Evolutionary conservation across 92 coral and sea anemone genomes (phyloP).

Genomic region (Zoanthus solanderi): DNA sequence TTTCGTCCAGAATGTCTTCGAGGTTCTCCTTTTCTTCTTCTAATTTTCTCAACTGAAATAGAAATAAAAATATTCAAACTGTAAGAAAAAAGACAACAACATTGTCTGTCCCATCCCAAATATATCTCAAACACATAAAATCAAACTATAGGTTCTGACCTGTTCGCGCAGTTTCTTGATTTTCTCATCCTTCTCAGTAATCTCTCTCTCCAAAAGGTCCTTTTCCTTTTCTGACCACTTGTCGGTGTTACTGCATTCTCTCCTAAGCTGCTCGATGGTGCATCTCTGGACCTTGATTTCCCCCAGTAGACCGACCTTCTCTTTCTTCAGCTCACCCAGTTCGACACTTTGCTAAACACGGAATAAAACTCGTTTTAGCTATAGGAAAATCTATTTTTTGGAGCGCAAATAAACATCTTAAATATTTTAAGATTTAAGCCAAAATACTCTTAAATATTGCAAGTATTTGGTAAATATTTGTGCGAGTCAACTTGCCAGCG

Average conservation of each 20-base stretch:
- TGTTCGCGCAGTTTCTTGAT: conserved; percentile 20
- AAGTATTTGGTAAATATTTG: no score
- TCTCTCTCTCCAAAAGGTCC: conserved; percentile 36
- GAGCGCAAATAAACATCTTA: no score
- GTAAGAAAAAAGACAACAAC: neutral
- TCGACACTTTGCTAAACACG: conserved; percentile 5
- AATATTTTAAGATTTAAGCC: no score
- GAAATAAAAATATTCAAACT: neutral
- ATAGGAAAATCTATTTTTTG: no score
- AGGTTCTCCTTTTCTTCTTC: conserved; percentile 68
- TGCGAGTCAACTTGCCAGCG: no score
- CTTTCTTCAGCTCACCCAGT: conserved; percentile 46
- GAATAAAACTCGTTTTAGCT: neutral
- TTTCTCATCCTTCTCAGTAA: conserved; percentile 29
- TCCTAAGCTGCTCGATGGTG: conserved; percentile 35
- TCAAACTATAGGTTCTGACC: neutral
- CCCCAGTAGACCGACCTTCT: conserved; percentile 44
- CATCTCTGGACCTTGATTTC: conserved; percentile 28
- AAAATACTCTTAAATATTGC: no score
- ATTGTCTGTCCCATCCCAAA: no score
- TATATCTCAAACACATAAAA: no score
- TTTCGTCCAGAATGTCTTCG: conserved; percentile 52
- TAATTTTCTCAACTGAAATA: conserved; percentile 47
- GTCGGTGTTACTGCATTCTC: conserved; percentile 11
- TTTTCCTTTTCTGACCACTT: conserved; percentile 44